Conservation (phyloP, 2,113 vertebrate species). For the Gymnocephalus cernua region DNA sequence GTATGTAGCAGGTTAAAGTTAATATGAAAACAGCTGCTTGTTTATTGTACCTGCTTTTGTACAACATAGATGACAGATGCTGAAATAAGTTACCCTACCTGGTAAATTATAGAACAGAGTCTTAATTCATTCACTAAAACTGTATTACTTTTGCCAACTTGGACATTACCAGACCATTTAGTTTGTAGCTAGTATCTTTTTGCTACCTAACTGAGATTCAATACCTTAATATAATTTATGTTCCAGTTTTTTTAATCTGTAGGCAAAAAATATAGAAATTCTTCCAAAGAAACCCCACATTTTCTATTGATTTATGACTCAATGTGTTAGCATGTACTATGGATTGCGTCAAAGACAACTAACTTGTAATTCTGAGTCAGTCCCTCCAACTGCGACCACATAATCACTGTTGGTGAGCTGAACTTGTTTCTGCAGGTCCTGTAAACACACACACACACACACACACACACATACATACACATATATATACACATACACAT, state of each 20-base stretch:
- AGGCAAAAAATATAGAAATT: not conserved
- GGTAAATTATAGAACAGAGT: not conserved
- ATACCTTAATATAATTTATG: not conserved
- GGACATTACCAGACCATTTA: not conserved
- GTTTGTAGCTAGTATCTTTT: not conserved
- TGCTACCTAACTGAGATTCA: not conserved
- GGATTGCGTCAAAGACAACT: not conserved
- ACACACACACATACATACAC: conserved; percentile 1
- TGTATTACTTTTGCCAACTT: not conserved
- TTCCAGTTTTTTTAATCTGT: not conserved
- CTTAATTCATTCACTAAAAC: not conserved
- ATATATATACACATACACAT: conserved; percentile 1
- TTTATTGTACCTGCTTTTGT: conserved; percentile 18
- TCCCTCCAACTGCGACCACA: conserved; percentile 9
- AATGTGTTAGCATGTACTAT: not conserved
- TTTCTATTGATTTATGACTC: not conserved
- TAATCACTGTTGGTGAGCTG: conserved; percentile 2
- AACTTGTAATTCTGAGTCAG: not conserved
- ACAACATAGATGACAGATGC: conserved; percentile 2
- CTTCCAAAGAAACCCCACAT: not conserved
- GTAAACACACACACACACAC: not conserved
- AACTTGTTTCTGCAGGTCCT: conserved; percentile 49
- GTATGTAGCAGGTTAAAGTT: conserved; percentile 47
- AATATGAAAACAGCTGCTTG: conserved; percentile 40
- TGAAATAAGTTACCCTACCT: not conserved